Conservation (phyloP, 2,888 invertebrate species). For the Aricia artaxerxes region DNA sequence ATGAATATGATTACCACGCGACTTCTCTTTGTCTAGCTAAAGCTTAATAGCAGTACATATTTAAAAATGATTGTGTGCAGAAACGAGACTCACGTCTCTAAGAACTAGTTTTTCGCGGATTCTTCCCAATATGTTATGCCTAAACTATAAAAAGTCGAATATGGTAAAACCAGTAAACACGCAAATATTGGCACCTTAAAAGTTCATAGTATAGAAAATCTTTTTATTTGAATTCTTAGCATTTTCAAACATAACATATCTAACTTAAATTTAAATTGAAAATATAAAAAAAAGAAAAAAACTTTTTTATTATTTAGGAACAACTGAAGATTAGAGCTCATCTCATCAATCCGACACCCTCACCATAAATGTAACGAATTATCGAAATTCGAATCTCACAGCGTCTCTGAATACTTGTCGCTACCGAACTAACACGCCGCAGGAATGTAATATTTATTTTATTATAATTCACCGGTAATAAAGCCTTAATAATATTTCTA, state of each 20-base stretch:
- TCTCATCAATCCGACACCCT: neutral
- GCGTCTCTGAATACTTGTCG: neutral
- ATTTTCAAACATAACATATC: too few species aligned
- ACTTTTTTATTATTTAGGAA: neutral
- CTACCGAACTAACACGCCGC: neutral
- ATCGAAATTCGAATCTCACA: neutral
- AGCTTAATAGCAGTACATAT: neutral
- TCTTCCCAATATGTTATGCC: too few species aligned
- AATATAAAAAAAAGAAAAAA: too few species aligned
- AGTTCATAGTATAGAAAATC: too few species aligned
- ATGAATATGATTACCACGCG: neutral
- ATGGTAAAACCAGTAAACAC: too few species aligned
- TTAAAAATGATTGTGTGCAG: neutral
- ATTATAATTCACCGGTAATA: slow-evolving; percentile 2
- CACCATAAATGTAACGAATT: neutral
- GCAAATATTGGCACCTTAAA: too few species aligned
- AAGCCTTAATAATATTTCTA: slow-evolving; percentile 25
- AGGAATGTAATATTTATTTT: neutral
- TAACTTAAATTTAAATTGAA: too few species aligned
- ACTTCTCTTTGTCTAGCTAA: neutral
- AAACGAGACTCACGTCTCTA: neutral
- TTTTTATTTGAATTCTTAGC: too few species aligned
- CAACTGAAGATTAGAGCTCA: neutral
- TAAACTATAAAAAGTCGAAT: too few species aligned
- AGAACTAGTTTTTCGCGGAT: too few species aligned